Base-by-base conservation (phyloP, 2,888 invertebrate species). In the Dinocampus coccinellae region DNA sequence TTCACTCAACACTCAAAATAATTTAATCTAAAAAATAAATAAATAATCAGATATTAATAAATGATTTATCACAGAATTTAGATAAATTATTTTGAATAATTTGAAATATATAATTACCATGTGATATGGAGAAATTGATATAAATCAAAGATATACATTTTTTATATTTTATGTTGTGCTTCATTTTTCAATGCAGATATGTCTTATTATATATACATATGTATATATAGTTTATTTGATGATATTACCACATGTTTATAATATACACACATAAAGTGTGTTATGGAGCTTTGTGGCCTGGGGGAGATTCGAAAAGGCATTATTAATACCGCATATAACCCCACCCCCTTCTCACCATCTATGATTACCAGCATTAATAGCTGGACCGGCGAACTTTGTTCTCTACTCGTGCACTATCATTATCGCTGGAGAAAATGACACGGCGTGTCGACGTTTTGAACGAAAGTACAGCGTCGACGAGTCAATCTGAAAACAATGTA, bases 341-440 rank as follows among this genome's bases (percentile, higher is more conserved):
- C 82, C 79, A 80, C 65, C 70, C 47, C 61, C 60, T 53, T 65
- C 22, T 65, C 60, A 53, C 52, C 39, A 69, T 85, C 86, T 86
- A 87, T 87, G 86, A 87, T 87, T 87, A 87, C 84, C 81, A 79
- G 71, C 84, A 84, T 84, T 87, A 87, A 86, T 86, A 81, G 84
- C 82, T 84, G 82, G 82, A 80, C 78, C 80, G 82, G 80, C 82
- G 82, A 81, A 82, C 82, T 84, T 84, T 82, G 81, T 77, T 82
- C 84, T 76, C 79, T 78, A 76, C 78, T 77, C 79, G 47, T 57
- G 76, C 84, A 81, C 84, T 83, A 77, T 83, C 79, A 85, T 85
- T 85, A 84, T 81, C 76, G 72, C 78, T 76, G 10, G 10, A 58
- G 34, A 42, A 70, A 70, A 67, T 65, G 62, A 72, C 62, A 65